Percentiles rank a stretch among this genome's conserved stretches.
Conservation (phyloP, 2,888 invertebrate genomes). For the Perizoma affinitatum region DNA sequence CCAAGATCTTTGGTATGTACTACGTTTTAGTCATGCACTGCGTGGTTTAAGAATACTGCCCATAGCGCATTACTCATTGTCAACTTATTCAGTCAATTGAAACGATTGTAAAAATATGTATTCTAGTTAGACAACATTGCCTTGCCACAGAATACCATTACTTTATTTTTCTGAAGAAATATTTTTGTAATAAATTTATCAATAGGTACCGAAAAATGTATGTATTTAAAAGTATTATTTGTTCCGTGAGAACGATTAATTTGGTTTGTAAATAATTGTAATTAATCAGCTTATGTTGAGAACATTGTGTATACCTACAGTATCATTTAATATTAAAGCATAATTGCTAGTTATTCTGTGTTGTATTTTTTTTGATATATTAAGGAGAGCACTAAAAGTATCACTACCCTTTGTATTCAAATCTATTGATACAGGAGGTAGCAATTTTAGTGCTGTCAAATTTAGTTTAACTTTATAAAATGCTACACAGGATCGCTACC, state of each 20-base stretch:
- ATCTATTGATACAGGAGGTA: no score
- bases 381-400: no score
- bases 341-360: conserved; percentile 41
- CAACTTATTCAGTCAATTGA: conserved; percentile 21
- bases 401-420: no score
- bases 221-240: conserved; percentile 40
- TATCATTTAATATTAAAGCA: conserved; percentile 67
- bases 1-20: no score
- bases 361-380: no score
- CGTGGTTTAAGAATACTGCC: not conserved
- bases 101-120: conserved; percentile 9
- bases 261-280: conserved; percentile 71
- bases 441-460: no score
- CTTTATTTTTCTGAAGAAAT: conserved; percentile 52
- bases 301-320: conserved; percentile 74
- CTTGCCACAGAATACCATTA: conserved; percentile 29
- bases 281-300: conserved; percentile 56
- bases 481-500: no score
- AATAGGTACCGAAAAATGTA: conserved; percentile 31
- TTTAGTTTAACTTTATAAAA: no score
- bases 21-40: not conserved
- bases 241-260: conserved; percentile 2
- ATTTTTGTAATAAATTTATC: conserved; percentile 51
- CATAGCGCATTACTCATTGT: not conserved
- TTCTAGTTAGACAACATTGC: not conserved